A percentile compares a stretch with the other conserved stretches of the same genome.
Conservation (phyloP, 2,797 vertebrate genomes). For the Triplophysa bombifrons region DNA sequence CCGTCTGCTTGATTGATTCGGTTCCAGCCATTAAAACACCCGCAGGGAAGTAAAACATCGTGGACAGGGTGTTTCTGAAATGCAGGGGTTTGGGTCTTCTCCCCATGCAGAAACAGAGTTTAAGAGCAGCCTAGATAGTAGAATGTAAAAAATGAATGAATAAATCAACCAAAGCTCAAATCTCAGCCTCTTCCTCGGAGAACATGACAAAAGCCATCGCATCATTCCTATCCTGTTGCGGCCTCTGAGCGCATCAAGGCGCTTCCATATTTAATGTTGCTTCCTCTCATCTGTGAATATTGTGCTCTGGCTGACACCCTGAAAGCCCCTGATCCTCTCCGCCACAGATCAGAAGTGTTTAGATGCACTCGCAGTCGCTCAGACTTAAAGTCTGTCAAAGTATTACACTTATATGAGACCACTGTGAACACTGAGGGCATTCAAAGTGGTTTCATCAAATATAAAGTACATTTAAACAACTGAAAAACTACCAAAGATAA, state of each 20-base stretch:
- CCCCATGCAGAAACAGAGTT: neutral
- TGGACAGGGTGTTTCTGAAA: constrained; percentile 5
- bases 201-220: constrained; percentile 28
- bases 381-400: constrained; percentile 4
- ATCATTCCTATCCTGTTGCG: constrained; percentile 36
- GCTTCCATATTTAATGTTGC: constrained; percentile 53
- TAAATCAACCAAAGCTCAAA: constrained; percentile 22
- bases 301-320: constrained; percentile 41
- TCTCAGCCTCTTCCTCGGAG: constrained; percentile 45
- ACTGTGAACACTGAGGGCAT: neutral
- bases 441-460: neutral
- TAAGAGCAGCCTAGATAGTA: neutral
- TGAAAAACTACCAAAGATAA: no score
- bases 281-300: constrained; percentile 47
- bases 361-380: constrained; percentile 6
- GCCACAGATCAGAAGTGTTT: constrained; percentile 3
- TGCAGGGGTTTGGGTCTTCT: neutral
- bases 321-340: constrained; percentile 9
- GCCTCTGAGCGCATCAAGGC: constrained; percentile 21
- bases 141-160: constrained; percentile 31
- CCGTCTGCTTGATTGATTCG: constrained; percentile 35
- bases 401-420: neutral
- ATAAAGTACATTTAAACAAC: neutral
- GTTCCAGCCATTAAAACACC: constrained; percentile 20
- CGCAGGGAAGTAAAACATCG: neutral